Evolutionary conservation across 2,797 vertebrate species (phyloP).

Genomic region (Syngnathus acus): DNA sequence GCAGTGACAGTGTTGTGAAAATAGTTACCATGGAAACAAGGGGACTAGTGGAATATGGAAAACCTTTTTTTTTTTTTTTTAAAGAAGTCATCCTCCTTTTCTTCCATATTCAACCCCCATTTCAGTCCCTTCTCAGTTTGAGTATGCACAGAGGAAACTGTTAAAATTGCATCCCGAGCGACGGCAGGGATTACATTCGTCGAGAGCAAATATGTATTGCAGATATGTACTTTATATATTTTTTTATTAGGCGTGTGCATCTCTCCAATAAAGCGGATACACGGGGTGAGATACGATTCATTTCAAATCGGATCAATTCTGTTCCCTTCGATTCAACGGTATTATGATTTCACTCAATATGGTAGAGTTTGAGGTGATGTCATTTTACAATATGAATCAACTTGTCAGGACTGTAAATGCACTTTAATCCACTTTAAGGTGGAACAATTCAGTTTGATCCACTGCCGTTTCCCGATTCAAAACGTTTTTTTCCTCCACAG

Average conservation of each 20-base stretch:
- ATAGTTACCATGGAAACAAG: constrained; percentile 48
- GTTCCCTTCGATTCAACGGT: too few species aligned
- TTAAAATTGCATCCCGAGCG: constrained; percentile 23
- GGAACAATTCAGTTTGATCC: too few species aligned
- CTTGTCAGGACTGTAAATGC: too few species aligned
- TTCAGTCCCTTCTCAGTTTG: constrained; percentile 17
- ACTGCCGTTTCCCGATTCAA: too few species aligned
- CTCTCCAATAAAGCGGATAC: neutral
- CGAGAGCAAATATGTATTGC: constrained; percentile 12
- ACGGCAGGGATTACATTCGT: neutral
- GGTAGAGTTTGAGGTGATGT: too few species aligned
- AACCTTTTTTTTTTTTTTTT: constrained; percentile 11
- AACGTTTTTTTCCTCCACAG: too few species aligned
- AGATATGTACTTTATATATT: constrained; percentile 3
- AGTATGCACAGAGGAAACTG: constrained; percentile 13
- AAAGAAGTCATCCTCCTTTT: constrained; percentile 15
- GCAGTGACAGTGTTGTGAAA: constrained; percentile 39
- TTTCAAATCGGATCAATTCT: too few species aligned
- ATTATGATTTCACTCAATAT: neutral
- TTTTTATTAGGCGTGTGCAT: neutral
- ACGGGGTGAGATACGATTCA: too few species aligned
- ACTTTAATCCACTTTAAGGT: too few species aligned
- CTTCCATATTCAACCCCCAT: constrained; percentile 18
- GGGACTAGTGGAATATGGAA: constrained; percentile 48
- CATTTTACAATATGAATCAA: too few species aligned